A percentile compares a stretch with the other conserved stretches of the same genome.
These are phyloP conservation scores for Cyanoderma ruficeps DNA, from an alignment of 2,113 vertebrate species.

Conservation along the genomic window DNA sequence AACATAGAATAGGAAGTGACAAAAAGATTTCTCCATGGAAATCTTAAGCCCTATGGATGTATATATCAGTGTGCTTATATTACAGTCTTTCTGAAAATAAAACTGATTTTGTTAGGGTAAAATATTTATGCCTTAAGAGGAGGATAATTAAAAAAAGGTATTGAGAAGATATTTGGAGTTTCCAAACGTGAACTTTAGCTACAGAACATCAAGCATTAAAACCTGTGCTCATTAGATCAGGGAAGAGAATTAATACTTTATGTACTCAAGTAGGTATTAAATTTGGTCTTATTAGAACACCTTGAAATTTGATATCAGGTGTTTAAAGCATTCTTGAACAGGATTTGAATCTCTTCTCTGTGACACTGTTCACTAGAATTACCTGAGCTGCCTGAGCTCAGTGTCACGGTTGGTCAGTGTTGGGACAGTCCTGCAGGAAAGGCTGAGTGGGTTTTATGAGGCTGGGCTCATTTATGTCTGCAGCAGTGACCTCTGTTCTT, in stretches of 20 bases:
- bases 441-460: background rate
- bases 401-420: accelerated
- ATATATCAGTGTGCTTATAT: background rate
- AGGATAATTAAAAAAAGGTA: background rate
- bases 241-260: background rate
- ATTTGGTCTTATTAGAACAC: background rate
- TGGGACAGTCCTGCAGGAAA: background rate
- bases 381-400: background rate
- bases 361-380: background rate
- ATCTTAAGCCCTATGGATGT: background rate
- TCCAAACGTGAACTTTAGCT: background rate
- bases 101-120: background rate
- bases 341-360: background rate
- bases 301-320: background rate
- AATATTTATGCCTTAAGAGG: background rate
- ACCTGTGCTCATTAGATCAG: background rate
- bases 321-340: background rate
- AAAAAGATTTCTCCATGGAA: background rate
- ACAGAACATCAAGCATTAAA: accelerated
- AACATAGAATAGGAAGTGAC: background rate
- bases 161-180: background rate
- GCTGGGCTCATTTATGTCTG: background rate
- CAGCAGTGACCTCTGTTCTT: background rate
- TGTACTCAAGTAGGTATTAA: background rate
- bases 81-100: background rate